Base-by-base conservation (phyloP, 2,888 invertebrate species). In the Scaptomyza flava region DNA sequence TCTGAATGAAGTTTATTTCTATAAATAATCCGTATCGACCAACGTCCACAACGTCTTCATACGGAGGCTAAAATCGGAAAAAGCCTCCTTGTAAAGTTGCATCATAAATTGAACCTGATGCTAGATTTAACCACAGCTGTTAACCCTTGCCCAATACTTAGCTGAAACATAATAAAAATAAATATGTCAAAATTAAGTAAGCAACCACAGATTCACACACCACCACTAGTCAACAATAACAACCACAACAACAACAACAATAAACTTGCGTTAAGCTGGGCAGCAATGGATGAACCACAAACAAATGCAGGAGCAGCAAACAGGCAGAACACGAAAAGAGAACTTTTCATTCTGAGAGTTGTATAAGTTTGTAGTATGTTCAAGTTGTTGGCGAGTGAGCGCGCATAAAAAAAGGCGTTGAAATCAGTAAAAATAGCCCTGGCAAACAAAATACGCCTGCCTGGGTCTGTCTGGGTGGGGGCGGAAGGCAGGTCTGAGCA, bases 151-250 rank as follows among this genome's bases (percentile, higher is more conserved):
- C 71, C 63, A 61, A 58, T 67, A 64, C 68, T 65, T 66, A 53
- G 64, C 68, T 68, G 59, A 62, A 63, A 62, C 65, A 66, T 61
- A 71, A 71, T 79, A 75, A 77, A 81, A 83, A 88, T 88, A 82
- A 88, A 87, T 86, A 81, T 87, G 84, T 87, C 84, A 87, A 86
- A 81, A 87, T 82, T 87, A 87, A 81, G 79, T 80, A 75, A 75
- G 76, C 76, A 85, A 71, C 79, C 75, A 77, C 69, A 81, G 76
- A 72, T 74, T 77, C 60, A 74, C 74, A 68, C 72, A 77, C 65
- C 48, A 56, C 65, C 48, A 56, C 17, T 20, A 20, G 8, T 30
- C 48, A 33, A 3, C 62, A 61, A n/a, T 43, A 50, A 8, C 56
- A 54, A 11, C 20, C 36, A 36, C 41, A 42, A 42, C 38, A 41